Evolutionary conservation across 2,113 vertebrate species (phyloP), one percentile per base, ranked within the genome.

Genomic region (Heterochromis multidens): DNA sequence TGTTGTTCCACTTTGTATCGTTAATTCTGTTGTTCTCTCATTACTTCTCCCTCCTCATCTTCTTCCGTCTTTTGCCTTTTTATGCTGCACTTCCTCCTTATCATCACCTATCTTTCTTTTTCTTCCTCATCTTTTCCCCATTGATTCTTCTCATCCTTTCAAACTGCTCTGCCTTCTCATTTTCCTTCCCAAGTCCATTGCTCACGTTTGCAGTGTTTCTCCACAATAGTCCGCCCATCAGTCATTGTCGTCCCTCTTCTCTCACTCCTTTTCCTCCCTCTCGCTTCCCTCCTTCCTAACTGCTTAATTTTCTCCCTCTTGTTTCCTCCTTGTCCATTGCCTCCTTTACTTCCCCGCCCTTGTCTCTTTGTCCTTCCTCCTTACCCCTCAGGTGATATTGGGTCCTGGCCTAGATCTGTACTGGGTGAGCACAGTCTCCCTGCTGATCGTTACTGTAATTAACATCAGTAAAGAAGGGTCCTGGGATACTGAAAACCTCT

Each of bases 391-490:
- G 88, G 90, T 84, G 84, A 77, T 65, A 81, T 79, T 11, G 21
- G 77, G 82, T 80, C 62, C 33, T 85, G 82, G 89, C 80, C 59
- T 43, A 21, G 27, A 37, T 74, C 82, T 33, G 80, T 37, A 31
- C 27, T 59, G 70, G 80, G 84, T 79, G 80, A 72, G 87, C 25
- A 72, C 82, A 65, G 79, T 67, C 61, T 83, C 52, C 62, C 81
- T n/a, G 81, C 77, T 87, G 83, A 91, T 92, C 70, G 58, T 90
- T 91, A 89, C 37, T 58, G 80, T 94, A 90, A 92, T 93, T 88
- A 91, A 87, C 89, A 85, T 89, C 80, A 65, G 81, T 84, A 72
- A 80, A 77, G 27, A 79, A 49, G 79, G 88, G 76, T 88, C 90
- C 91, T 85, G 88, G 85, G 89, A 89, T 86, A 61, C 21, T 86